Evolutionary conservation across 2,888 invertebrate genomes (phyloP).

Genomic region (Mactromeris polynyma): DNA sequence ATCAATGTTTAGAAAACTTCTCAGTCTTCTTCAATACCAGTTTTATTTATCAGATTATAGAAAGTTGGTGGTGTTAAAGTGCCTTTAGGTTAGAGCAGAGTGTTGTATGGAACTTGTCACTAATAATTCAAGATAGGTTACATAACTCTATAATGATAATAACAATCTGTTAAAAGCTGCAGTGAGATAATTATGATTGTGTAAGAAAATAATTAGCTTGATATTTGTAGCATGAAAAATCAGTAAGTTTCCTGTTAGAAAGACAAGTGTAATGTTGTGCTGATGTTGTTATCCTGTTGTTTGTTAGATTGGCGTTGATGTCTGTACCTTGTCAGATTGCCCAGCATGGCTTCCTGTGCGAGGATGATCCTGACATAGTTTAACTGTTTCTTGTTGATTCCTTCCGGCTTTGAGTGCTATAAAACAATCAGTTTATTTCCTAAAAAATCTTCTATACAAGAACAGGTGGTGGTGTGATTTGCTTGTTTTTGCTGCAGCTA

Average conservation of each 20-base stretch:
- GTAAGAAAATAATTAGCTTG: conserved; percentile 24
- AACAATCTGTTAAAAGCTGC: conserved; percentile 45
- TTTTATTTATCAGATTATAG: not conserved
- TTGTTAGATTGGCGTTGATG: not conserved
- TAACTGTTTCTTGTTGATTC: not conserved
- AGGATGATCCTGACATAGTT: not conserved
- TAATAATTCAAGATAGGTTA: conserved; percentile 49
- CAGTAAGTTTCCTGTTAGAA: not conserved
- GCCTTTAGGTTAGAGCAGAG: not conserved
- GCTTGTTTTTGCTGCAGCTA: not conserved
- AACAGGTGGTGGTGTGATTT: not conserved
- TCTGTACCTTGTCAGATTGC: not conserved
- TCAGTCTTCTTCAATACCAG: no score
- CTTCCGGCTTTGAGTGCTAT: not conserved
- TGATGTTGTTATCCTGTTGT: conserved; percentile 9
- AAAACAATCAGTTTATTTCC: conserved; percentile 7
- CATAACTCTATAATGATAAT: conserved; percentile 35
- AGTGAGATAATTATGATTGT: conserved; percentile 16
- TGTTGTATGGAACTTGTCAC: conserved; percentile 42
- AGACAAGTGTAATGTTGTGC: not conserved
- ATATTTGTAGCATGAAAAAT: conserved; percentile 6
- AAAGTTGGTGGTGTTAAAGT: not conserved
- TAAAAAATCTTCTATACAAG: not conserved
- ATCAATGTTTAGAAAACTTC: no score
- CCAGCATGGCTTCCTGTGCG: not conserved